Conservation (phyloP, 2,888 invertebrate species). For the Scaptomyza tumidula region DNA sequence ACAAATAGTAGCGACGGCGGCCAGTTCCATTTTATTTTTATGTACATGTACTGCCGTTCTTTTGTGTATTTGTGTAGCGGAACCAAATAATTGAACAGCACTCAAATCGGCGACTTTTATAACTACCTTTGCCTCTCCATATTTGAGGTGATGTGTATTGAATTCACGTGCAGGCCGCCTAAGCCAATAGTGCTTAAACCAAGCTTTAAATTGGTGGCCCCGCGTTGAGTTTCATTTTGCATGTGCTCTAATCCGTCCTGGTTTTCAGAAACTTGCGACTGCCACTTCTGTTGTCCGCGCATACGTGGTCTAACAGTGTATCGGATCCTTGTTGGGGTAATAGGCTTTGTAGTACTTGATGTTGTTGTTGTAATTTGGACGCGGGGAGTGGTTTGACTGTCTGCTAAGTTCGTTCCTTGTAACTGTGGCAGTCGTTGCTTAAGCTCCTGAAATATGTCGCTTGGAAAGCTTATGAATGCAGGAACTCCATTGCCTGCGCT, state of each 20-base stretch:
- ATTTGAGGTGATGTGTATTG: slow-evolving; percentile 66
- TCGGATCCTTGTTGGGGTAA: slow-evolving; percentile 74
- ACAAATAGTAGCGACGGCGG: slow-evolving; percentile 58
- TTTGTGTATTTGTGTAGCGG: slow-evolving; percentile 71
- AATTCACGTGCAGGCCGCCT: slow-evolving; percentile 69
- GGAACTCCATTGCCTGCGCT: slow-evolving; percentile 73
- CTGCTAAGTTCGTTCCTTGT: slow-evolving; percentile 27
- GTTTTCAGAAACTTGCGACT: slow-evolving; percentile 84
- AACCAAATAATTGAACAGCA: slow-evolving; percentile 61
- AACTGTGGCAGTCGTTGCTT: slow-evolving; percentile 73
- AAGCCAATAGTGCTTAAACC: slow-evolving; percentile 50
- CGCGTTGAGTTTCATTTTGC: slow-evolving; percentile 71
- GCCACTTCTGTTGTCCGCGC: slow-evolving; percentile 85
- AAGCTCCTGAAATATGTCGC: slow-evolving; percentile 84
- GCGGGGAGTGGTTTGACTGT: slow-evolving; percentile 13
- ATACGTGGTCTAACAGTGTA: slow-evolving; percentile 85
- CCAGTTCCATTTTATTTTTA: slow-evolving; percentile 31
- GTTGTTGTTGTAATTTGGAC: slow-evolving; percentile 10
- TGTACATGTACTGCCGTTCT: slow-evolving; percentile 38
- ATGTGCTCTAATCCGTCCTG: slow-evolving; percentile 19
- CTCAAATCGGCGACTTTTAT: slow-evolving; percentile 42
- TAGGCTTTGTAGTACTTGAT: slow-evolving; percentile 81
- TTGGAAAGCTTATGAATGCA: slow-evolving; percentile 83
- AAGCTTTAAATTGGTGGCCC: slow-evolving; percentile 51
- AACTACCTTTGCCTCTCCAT: slow-evolving; percentile 81